Percentiles rank a stretch among this genome's conserved stretches.
Evolutionary conservation across 2,888 invertebrate species (phyloP).

Genomic region (Chironomus tentans): DNA sequence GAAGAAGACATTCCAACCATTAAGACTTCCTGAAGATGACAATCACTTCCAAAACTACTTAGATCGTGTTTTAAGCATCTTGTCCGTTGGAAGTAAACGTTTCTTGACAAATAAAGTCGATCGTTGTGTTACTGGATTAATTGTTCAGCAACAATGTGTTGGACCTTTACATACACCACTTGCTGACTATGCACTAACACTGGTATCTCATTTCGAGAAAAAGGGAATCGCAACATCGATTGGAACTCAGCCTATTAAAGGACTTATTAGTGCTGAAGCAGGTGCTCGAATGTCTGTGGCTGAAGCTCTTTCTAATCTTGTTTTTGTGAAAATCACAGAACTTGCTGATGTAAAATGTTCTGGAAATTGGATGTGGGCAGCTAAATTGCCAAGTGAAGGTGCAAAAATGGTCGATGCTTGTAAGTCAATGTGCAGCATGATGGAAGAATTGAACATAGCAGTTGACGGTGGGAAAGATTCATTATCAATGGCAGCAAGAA

Average conservation of each 20-base stretch:
- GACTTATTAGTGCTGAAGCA: slow-evolving; percentile 68
- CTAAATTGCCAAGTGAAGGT: slow-evolving; percentile 88
- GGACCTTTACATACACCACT: slow-evolving; percentile 94
- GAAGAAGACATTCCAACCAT: slow-evolving; percentile 43
- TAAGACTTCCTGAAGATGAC: slow-evolving; percentile 46
- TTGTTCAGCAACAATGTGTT: slow-evolving; percentile 97
- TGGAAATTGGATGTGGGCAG: slow-evolving; percentile 99
- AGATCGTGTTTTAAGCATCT: slow-evolving; percentile 71
- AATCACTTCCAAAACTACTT: slow-evolving; percentile 59
- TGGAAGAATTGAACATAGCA: slow-evolving; percentile 73
- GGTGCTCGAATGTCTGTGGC: slow-evolving; percentile 92
- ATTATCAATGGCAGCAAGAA: slow-evolving; percentile 90
- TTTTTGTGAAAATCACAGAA: slow-evolving; percentile 56
- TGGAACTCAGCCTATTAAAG: slow-evolving; percentile 95
- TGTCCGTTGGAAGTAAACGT: slow-evolving; percentile 89
- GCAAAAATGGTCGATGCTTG: slow-evolving; percentile 82
- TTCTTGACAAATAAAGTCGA: slow-evolving; percentile 94
- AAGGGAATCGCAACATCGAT: slow-evolving; percentile 90
- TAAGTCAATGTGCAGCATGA: slow-evolving; percentile 73
- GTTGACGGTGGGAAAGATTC: slow-evolving; percentile 98
- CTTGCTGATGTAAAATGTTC: slow-evolving; percentile 90
- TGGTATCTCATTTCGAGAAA: slow-evolving; percentile 72
- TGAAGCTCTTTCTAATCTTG: slow-evolving; percentile 89
- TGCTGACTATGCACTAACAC: slow-evolving; percentile 86
- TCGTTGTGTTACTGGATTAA: slow-evolving; percentile 86